phyloP scores from a whole-genome alignment of 2,797 vertebrate species.

The Fistularia tabacaria region DNA sequence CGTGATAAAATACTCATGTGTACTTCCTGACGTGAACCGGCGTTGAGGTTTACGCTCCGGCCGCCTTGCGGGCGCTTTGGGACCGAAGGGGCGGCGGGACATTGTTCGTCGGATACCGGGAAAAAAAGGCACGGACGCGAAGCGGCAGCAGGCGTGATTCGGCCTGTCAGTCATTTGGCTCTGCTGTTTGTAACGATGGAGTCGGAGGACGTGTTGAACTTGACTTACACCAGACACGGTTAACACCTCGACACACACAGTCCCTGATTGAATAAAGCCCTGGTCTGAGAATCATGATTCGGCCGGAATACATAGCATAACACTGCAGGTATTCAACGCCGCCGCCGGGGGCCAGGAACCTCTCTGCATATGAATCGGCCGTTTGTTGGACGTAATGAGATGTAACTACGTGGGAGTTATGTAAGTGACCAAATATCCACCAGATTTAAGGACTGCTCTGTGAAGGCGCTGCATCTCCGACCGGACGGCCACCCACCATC shows the following conservation, averaged over 20 bases:
- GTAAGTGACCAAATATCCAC: constrained; percentile 70
- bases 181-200: constrained; percentile 13
- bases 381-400: constrained; percentile 71
- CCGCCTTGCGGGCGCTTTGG: too few relatives aligned
- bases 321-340: constrained; percentile 66
- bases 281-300: constrained; percentile 63
- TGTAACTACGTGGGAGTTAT: constrained; percentile 75
- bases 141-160: background rate
- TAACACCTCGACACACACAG: constrained; percentile 36
- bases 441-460: constrained; percentile 65
- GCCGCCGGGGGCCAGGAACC: constrained; percentile 60
- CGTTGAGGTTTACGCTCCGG: too few relatives aligned
- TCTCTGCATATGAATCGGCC: constrained; percentile 63
- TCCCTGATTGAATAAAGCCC: background rate
- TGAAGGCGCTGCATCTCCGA: constrained; percentile 51
- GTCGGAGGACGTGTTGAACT: background rate
- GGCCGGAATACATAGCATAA: constrained; percentile 62
- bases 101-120: background rate
- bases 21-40: background rate
- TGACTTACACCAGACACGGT: constrained; percentile 30
- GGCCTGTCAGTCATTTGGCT: constrained; percentile 15
- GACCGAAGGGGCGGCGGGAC: too few relatives aligned
- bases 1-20: constrained; percentile 9
- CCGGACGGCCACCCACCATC: constrained; percentile 69
- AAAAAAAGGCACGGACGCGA: too few relatives aligned